phyloP scores from a whole-genome alignment of 2,888 invertebrate species.

The Aphidoletes aphidimyza region DNA sequence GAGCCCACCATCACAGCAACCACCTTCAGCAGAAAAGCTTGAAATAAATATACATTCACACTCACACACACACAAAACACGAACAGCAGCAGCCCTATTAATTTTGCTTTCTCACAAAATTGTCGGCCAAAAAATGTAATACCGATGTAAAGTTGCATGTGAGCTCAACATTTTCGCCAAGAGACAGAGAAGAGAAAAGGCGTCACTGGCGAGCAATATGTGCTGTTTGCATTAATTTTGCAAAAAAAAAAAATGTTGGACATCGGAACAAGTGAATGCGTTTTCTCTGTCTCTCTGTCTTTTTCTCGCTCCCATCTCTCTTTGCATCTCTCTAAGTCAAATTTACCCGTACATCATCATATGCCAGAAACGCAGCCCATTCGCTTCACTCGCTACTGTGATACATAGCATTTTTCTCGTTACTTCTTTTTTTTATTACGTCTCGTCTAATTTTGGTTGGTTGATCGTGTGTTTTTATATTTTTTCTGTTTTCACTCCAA shows the following conservation, averaged over 20 bases:
- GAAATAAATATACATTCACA: no score
- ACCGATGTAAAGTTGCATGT: constrained; percentile 6
- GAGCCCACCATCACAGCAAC: not conserved
- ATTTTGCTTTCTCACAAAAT: constrained; percentile 28
- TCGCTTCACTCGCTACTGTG: not conserved
- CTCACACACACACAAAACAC: no score
- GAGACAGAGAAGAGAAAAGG: not conserved
- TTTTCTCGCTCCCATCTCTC: no score
- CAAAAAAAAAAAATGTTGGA: not conserved
- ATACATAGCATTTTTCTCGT: not conserved
- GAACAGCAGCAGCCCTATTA: constrained; percentile 3
- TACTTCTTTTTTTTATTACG: not conserved
- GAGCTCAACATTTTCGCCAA: not conserved
- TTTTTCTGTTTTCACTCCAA: not conserved
- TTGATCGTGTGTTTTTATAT: not conserved
- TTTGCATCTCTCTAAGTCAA: no score
- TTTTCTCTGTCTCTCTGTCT: no score
- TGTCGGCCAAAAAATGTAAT: not conserved
- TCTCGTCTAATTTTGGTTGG: constrained; percentile 43
- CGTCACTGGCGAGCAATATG: constrained; percentile 41
- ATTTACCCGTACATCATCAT: constrained; percentile 29
- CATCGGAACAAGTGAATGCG: not conserved
- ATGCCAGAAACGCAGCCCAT: not conserved
- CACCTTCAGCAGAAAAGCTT: not conserved
- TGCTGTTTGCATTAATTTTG: constrained; percentile 41